Conservation (phyloP, 2,113 vertebrate genomes). For the Aldabrachelys gigantea region DNA sequence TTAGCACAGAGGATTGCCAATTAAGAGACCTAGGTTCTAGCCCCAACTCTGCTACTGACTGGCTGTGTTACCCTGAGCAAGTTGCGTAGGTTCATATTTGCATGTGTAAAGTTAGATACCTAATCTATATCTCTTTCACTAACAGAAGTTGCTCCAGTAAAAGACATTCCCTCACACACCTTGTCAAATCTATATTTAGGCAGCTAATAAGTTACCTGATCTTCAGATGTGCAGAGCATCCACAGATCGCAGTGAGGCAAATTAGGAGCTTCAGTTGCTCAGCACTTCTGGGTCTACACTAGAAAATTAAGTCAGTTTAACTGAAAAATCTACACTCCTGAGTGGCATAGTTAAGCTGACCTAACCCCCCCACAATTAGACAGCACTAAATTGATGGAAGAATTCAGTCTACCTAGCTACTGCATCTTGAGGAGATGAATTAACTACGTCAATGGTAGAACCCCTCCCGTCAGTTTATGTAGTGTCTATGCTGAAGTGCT, state of each 20-base stretch:
- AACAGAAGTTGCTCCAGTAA: background rate
- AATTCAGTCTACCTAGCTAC: background rate
- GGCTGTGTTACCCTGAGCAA: background rate
- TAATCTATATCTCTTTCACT: background rate
- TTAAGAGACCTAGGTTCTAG: background rate
- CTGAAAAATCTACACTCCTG: background rate
- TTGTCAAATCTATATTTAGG: background rate
- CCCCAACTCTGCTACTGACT: background rate
- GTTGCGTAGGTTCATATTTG: background rate
- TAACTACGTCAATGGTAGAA: background rate
- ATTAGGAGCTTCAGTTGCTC: background rate
- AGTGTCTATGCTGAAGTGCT: background rate
- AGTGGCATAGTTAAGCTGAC: background rate
- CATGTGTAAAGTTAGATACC: background rate
- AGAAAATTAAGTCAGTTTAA: background rate
- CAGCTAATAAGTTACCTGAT: background rate
- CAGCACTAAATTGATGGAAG: background rate
- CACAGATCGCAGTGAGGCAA: background rate
- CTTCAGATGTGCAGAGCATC: background rate
- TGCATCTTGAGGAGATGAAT: background rate
- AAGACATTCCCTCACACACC: background rate
- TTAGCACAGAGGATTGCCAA: background rate
- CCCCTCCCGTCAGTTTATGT: background rate
- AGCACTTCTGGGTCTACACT: background rate
- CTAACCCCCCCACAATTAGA: background rate